Conservation (phyloP, 2,797 vertebrate species). For the Apogon talboti region DNA sequence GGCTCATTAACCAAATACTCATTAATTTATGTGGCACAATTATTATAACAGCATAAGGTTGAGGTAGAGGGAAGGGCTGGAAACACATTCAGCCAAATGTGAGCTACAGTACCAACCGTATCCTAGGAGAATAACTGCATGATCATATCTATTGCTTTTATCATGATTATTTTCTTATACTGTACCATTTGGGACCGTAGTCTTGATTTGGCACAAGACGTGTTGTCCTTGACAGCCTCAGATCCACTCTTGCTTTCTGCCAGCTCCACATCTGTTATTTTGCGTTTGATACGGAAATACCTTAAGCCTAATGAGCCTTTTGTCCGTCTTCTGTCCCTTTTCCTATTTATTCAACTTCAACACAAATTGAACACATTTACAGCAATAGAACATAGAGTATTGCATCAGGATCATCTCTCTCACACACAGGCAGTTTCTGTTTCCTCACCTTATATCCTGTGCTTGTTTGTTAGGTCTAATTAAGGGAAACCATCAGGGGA, state of each 20-base stretch:
- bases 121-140: not conserved
- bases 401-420: not conserved
- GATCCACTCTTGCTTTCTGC: slow-evolving; percentile 19
- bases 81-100: slow-evolving; percentile 20
- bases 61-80: slow-evolving; percentile 27
- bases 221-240: not conserved
- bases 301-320: slow-evolving; percentile 19
- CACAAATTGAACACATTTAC: not conserved
- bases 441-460: slow-evolving; percentile 17
- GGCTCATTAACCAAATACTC: slow-evolving; percentile 72
- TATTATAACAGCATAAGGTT: slow-evolving; percentile 49
- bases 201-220: slow-evolving; percentile 15
- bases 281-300: slow-evolving; percentile 10
- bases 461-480: slow-evolving; percentile 56
- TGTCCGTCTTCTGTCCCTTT: slow-evolving; percentile 12
- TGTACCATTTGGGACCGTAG: not conserved
- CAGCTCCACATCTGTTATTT: slow-evolving; percentile 44
- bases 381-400: not conserved
- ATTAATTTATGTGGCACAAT: slow-evolving; percentile 73
- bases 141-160: not conserved
- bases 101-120: not conserved
- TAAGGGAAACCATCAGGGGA: slow-evolving; percentile 52
- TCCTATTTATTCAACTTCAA: slow-evolving; percentile 7
- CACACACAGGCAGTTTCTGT: not conserved
- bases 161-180: not conserved